Conservation (phyloP, 2,113 vertebrate species). For the Porphyrio hochstetteri region DNA sequence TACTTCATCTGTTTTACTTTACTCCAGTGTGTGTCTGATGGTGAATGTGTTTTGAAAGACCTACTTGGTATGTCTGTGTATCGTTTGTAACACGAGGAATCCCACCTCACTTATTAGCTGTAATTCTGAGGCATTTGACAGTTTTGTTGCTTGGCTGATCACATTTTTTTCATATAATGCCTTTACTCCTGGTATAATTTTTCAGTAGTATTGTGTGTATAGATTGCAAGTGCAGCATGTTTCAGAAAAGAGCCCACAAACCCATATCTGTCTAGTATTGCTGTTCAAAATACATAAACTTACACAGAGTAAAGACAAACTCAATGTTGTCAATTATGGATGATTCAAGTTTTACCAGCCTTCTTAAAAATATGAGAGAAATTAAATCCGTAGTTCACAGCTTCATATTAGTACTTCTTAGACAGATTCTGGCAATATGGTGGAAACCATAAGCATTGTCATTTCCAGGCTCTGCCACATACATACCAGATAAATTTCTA, state of each 20-base stretch:
- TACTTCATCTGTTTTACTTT: background rate
- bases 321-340: background rate
- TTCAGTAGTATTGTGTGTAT: background rate
- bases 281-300: background rate
- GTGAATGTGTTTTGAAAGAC: background rate
- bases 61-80: rapidly evolving
- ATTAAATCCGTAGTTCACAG: background rate
- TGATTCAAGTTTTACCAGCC: background rate
- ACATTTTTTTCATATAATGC: background rate
- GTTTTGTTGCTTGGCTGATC: background rate
- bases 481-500: background rate
- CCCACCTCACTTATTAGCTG: background rate
- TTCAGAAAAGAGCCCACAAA: background rate
- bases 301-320: background rate
- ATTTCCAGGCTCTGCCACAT: background rate
- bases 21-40: background rate
- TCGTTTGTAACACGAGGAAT: background rate
- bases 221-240: background rate
- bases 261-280: background rate
- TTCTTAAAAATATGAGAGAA: background rate
- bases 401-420: background rate
- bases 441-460: background rate
- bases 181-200: background rate
- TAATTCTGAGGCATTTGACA: background rate
- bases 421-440: background rate